Evolutionary conservation across 2,113 vertebrate species (phyloP), one percentile per base, ranked within the genome.

Genomic region (Zosterops japonicus): DNA sequence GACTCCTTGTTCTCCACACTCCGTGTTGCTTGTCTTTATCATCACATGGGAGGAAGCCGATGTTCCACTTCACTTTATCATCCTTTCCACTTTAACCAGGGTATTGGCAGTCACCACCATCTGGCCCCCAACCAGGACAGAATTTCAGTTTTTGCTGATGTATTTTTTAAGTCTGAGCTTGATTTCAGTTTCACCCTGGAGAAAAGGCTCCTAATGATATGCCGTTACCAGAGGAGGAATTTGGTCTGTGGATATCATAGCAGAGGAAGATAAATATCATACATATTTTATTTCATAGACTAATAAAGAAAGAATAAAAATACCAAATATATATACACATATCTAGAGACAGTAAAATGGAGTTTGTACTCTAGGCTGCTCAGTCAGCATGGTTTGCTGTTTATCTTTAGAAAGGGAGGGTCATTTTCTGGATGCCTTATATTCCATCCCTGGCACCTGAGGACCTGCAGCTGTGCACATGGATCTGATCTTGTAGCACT

Each of bases 201-300:
- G 96, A 93, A 93, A 83, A 89, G 39, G 21, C 57, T 87, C 60
- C 90, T 95, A 81, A 97, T 87, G 88, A 83, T 81, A 44, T 3
- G 80, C 95, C 1, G 17, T 69, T 92, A 92, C 92, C 94, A 77
- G 77, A 94, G 80, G 52, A 88, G 1, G 18, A 89, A 85, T 91
- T 96, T 94, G 44, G 95, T 94, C 88, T 94, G 82, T 55, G 90
- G 92, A n/a, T 78, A 80, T 79, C 70, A 21, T 35, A 81, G 36
- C 80, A 81, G 61, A 91, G 83, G 36, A 89, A 95, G 88, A 94
- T 94, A 97, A 97, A 96, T 94, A 92, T 59, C 87, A 90, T 97
- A 57, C 83, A 93, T 95, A 91, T 96, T 97, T 95, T 89, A 95
- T 92, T 94, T 74, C 14, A 25, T 60, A 77, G 84, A 78, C 87